Conservation (phyloP, 1,140 invertebrate species). For the Brachionus paranguensis region DNA sequence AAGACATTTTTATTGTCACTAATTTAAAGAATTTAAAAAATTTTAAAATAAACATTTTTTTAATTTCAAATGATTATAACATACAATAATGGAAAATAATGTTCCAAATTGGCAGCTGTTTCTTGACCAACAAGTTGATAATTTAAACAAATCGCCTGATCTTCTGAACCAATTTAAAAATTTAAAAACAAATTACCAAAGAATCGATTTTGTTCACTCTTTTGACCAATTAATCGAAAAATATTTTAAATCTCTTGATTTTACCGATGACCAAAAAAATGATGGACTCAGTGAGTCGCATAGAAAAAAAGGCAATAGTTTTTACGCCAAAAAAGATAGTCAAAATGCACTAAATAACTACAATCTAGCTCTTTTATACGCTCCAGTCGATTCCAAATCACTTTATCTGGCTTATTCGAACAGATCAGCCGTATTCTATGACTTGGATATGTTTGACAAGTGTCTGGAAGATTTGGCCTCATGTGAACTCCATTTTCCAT, state of each 20-base stretch:
- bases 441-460: background rate
- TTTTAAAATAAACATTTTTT: background rate
- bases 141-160: background rate
- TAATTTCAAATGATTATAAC: background rate
- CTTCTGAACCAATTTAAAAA: background rate
- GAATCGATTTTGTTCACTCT: background rate
- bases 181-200: constrained; percentile 6
- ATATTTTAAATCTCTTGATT: background rate
- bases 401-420: background rate
- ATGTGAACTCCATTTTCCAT: background rate
- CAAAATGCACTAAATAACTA: background rate
- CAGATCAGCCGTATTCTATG: constrained; percentile 21
- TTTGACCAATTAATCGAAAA: background rate
- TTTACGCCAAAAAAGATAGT: background rate
- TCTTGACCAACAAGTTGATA: background rate
- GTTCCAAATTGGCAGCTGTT: background rate
- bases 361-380: background rate
- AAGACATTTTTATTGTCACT: background rate
- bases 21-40: background rate
- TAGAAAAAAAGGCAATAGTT: constrained; percentile 12
- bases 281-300: background rate
- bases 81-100: background rate
- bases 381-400: background rate
- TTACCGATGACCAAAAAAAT: background rate
- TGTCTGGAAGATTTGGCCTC: background rate